Base-by-base conservation (phyloP, 2,113 vertebrate species). In the Tetraodon nigroviridis region DNA sequence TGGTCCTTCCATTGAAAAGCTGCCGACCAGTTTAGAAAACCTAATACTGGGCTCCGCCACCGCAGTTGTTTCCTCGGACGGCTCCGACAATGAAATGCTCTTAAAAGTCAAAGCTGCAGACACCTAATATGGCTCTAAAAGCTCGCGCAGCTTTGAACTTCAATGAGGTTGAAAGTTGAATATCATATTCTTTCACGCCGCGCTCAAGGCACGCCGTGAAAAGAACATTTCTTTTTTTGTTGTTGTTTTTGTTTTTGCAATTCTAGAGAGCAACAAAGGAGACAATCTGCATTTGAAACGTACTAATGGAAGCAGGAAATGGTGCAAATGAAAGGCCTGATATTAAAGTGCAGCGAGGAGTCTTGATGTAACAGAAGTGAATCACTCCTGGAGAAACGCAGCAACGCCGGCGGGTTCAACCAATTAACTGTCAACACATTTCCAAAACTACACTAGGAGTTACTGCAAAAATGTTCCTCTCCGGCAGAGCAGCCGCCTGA, bases 241-340 rank as follows among this genome's bases (percentile, higher is more conserved):
- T 27, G 24, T 27, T 27, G 24, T 5, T 7, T 18, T 48, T 48
- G 7, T 48, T 73, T 66, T 54, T 59, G 40, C 44, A 73, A 80
- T 81, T 67, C 48, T 76, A 72, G 19, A 76, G 72, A 60, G 73
- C 53, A 65, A 62, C 80, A 75, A 46, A 63, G 61, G 66, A 80
- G 64, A 69, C 15, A 46, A n/a, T 52, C 18, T 41, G 45, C 55
- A 15, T 76, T 76, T 71, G 64, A 81, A 80, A 75, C 81, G 68
- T 71, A 71, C 76, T 63, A 69, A 85, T 74, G 84, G 84, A 24
- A 71, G 73, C 81, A 84, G 84, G 56, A 89, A 88, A 84, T 64
- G 74, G 65, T 53, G 79, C 72, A 80, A 76, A 80, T 55, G 62
- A 76, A 72, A 84, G 51, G 67, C 51, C 58, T 58, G 22, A 37